Conservation (phyloP, 2,888 invertebrate genomes). For the Pristionchus fissidentatus region DNA sequence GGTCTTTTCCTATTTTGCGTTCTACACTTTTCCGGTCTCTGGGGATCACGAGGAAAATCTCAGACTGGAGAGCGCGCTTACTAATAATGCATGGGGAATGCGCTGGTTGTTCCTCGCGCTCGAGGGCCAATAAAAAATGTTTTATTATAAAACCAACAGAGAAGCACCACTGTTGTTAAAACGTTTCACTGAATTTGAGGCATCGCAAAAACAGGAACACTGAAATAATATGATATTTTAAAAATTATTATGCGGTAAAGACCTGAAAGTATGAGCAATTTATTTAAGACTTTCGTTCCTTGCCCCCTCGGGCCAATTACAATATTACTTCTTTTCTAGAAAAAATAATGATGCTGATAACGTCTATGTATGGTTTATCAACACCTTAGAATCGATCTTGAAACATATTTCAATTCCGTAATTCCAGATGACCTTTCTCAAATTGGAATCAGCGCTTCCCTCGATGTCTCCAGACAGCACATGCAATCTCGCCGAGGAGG, state of each 20-base stretch:
- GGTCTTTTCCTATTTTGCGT: constrained; percentile 1
- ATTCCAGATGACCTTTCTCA: constrained; percentile 40
- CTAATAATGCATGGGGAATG: constrained; percentile 16
- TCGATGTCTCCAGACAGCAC: neutral
- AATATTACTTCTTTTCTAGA: too few species aligned
- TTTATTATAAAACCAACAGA: too few species aligned
- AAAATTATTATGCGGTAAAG: neutral
- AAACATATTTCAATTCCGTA: too few species aligned
- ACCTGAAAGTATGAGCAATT: constrained; percentile 14
- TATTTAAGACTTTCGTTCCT: too few species aligned
- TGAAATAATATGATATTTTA: too few species aligned
- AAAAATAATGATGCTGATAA: too few species aligned
- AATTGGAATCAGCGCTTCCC: neutral
- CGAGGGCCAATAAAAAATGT: neutral
- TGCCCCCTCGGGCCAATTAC: too few species aligned
- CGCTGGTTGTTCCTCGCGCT: too few species aligned
- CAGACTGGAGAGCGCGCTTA: constrained; percentile 30
- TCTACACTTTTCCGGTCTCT: constrained; percentile 34
- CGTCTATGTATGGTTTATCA: too few species aligned
- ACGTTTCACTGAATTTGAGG: too few species aligned
- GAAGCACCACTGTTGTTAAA: neutral
- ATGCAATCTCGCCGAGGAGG: constrained; percentile 4
- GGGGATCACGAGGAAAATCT: constrained; percentile 20
- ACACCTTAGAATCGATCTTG: too few species aligned
- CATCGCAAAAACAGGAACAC: too few species aligned